A percentile compares a stretch with the other conserved stretches of the same genome.
Conservation (phyloP, 2,888 invertebrate species). For the Calliopum simillimum region DNA sequence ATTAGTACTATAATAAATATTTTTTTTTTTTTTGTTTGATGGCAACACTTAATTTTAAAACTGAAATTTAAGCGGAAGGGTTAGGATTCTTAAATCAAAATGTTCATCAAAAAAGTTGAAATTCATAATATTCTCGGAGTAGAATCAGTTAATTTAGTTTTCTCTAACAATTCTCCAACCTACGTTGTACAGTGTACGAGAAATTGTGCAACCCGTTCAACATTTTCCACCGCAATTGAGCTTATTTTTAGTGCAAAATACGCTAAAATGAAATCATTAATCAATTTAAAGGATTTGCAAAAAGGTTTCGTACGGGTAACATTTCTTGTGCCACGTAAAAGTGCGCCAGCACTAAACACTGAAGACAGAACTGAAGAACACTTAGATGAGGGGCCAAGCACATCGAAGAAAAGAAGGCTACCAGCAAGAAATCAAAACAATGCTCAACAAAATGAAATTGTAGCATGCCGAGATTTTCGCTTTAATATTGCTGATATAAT, state of each 20-base stretch:
- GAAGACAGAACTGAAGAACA: not conserved
- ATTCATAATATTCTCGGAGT: conserved; percentile 25
- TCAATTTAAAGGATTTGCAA: conserved; percentile 26
- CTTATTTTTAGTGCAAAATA: conserved; percentile 38
- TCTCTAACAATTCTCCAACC: conserved; percentile 1
- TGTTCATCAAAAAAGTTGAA: conserved; percentile 16
- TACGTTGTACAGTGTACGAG: conserved; percentile 34
- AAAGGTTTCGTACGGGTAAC: conserved; percentile 31
- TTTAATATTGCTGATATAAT: conserved; percentile 17
- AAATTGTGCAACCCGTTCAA: conserved; percentile 28
- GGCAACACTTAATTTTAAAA: no score
- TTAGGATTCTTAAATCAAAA: no score
- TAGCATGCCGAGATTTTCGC: conserved; percentile 33
- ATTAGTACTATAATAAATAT: no score
- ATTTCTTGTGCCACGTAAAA: conserved; percentile 13
- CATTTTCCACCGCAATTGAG: conserved; percentile 35
- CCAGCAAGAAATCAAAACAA: not conserved
- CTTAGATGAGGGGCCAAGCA: conserved; percentile 20
- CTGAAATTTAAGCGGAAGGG: no score
- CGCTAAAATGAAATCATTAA: conserved; percentile 35
- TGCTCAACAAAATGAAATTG: conserved; percentile 11
- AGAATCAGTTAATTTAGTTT: conserved; percentile 1
- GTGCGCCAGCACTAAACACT: not conserved
- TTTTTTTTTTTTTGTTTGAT: no score
- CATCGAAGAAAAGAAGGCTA: conserved; percentile 28